phyloP scores from a whole-genome alignment of 2,888 invertebrate genomes.

The Stenodema calcarata region DNA sequence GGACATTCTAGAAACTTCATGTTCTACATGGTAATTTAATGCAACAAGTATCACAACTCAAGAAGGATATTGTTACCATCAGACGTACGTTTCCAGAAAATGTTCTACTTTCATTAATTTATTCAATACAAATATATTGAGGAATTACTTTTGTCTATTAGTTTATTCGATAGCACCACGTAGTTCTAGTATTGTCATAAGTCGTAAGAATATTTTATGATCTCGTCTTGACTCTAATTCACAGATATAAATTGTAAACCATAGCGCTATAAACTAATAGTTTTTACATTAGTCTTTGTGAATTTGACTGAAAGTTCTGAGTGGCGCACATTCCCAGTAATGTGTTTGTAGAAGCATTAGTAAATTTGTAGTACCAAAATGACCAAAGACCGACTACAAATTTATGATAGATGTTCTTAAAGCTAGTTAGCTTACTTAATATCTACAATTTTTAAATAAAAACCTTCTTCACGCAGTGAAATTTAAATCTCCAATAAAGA shows the following conservation, averaged over 20 bases:
- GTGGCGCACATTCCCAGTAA: neutral
- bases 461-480: neutral
- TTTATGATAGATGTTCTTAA: neutral
- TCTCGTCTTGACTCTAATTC: neutral
- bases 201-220: neutral
- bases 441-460: neutral
- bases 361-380: neutral
- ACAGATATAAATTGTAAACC: neutral
- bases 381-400: neutral
- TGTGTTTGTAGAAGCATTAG: neutral
- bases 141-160: neutral
- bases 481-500: neutral
- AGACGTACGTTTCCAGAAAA: neutral
- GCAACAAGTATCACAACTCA: neutral
- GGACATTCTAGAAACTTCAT: too few species aligned
- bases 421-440: neutral
- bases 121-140: conserved; percentile 21
- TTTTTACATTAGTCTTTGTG: conserved; percentile 30
- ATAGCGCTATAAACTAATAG: conserved; percentile 17
- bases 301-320: neutral
- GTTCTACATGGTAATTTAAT: neutral
- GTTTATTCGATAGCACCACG: conserved; percentile 40
- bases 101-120: neutral
- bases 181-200: conserved; percentile 47
- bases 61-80: neutral